Percentiles rank a stretch among this genome's conserved stretches.
phyloP scores from a whole-genome alignment of 1,140 invertebrate genomes.

The Drosophila ananassae region DNA sequence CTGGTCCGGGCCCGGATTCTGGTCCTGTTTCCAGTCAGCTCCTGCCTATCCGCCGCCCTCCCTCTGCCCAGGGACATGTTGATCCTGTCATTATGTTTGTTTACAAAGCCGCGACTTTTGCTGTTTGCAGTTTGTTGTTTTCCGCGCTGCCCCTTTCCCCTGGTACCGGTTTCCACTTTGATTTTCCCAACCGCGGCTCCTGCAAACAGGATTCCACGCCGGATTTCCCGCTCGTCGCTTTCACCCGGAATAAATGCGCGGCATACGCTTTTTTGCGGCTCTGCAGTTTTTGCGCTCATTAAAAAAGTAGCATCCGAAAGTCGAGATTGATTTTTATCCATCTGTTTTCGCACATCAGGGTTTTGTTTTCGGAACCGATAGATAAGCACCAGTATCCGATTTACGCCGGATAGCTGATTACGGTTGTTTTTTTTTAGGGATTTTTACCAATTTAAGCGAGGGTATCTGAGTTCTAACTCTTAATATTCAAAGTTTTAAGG shows the following conservation, averaged over 20 bases:
- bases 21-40: conserved; percentile 27
- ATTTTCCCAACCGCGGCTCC: conserved; percentile 44
- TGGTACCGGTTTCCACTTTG: conserved; percentile 58
- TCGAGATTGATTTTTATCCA: conserved; percentile 21
- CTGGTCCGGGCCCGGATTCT: conserved; percentile 6
- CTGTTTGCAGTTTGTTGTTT: conserved; percentile 52
- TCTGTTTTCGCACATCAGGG: conserved; percentile 16
- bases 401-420: not conserved
- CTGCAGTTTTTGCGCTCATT: conserved; percentile 37
- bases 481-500: too few relatives aligned
- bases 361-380: conserved; percentile 10
- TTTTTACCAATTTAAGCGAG: not conserved
- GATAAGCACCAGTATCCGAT: not conserved
- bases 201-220: conserved; percentile 1
- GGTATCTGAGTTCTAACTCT: too few relatives aligned
- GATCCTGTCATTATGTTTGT: conserved; percentile 79
- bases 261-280: conserved; percentile 18
- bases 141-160: not conserved
- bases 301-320: conserved; percentile 27
- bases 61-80: conserved; percentile 40
- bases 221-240: conserved; percentile 13
- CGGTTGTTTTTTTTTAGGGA: not conserved
- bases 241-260: conserved; percentile 22
- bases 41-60: not conserved
- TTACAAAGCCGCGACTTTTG: conserved; percentile 79